phyloP scores from a whole-genome alignment of 2,888 invertebrate species.

The Ophonus ardosiacus region DNA sequence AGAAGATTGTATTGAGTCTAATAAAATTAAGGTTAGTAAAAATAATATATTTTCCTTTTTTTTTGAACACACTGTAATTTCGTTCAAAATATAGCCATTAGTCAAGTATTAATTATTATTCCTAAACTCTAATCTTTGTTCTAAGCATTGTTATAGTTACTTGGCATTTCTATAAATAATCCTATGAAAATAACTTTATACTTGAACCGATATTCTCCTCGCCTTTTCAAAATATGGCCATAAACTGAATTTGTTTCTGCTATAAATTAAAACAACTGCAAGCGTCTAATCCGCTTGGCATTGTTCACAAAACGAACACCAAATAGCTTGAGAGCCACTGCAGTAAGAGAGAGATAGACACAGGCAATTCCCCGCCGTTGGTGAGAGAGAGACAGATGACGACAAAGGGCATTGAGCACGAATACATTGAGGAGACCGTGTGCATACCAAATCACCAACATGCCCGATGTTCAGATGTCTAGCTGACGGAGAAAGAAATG shows the following conservation, averaged over 20 bases:
- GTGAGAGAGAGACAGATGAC: neutral
- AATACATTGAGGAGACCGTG: constrained; percentile 32
- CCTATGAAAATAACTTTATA: constrained; percentile 34
- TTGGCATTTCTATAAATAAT: constrained; percentile 28
- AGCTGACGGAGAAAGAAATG: constrained; percentile 15
- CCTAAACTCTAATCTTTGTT: neutral
- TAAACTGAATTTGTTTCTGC: constrained; percentile 49
- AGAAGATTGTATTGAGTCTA: too few relatives aligned
- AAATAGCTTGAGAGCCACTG: constrained; percentile 37
- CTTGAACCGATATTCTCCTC: constrained; percentile 3
- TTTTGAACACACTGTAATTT: too few relatives aligned
- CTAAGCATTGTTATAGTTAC: neutral
- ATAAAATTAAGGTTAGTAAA: too few relatives aligned
- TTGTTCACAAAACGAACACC: constrained; percentile 50
- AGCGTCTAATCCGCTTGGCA: constrained; percentile 36
- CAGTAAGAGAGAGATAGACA: neutral
- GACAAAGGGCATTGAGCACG: constrained; percentile 53
- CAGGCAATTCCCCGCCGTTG: neutral
- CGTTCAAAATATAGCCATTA: too few relatives aligned
- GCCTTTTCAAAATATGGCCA: constrained; percentile 33
- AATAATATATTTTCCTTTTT: too few relatives aligned
- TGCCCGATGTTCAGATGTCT: constrained; percentile 32
- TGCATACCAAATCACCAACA: constrained; percentile 47
- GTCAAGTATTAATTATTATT: too few relatives aligned
- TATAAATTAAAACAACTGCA: constrained; percentile 46